Base-by-base conservation (phyloP, 2,113 vertebrate genomes). In the Pluvianellus socialis region DNA sequence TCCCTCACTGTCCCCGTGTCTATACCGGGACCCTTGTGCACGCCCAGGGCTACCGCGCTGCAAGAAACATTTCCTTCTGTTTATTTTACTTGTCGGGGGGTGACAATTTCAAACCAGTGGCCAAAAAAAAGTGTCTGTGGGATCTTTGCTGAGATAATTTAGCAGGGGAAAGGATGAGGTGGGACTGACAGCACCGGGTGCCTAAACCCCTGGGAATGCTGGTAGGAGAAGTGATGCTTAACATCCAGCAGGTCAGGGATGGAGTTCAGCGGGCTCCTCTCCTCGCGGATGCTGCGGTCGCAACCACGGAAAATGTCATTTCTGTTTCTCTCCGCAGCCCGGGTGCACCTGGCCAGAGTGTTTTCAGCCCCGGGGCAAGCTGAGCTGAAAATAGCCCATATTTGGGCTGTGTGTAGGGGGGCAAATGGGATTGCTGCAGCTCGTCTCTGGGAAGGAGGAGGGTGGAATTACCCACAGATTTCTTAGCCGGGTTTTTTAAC, bases 111-210 rank as follows among this genome's bases (percentile, higher is more conserved):
- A 35, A 33, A 10, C 26, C 8, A 3, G 42, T 12, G 14, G 14
- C 12, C 9, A 44, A 44, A 44, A 71, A 18, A 66, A 59, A 15
- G 17, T 9, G 35, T 12, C 3, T 5, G 27, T n/a, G 30, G 7
- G 66, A 3, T 72, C 70, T 24, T 4, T 5, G 10, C 35, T 26
- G 3, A 33, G 16, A 9, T n/a, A 38, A 27, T 14, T 42, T 12
- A 8, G 52, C 33, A 1, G 52, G 44, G 52, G 26, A 7, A 22
- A 47, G 19, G 67, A 4, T 14, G 75, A 56, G 47, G 49, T 14
- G 75, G 67, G 33, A 22, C 2, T 0, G 20, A 9, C 11, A 4
- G 1, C 4, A 1, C 18, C 1, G n/a, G 18, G 33, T n/a, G 21
- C 58, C 52, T 2, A 18, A 22, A 59, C 10, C 71, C 38, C 38